These are phyloP conservation scores for Protophormia terraenovae DNA, from an alignment of 2,888 invertebrate species.

Conservation along the genomic window DNA sequence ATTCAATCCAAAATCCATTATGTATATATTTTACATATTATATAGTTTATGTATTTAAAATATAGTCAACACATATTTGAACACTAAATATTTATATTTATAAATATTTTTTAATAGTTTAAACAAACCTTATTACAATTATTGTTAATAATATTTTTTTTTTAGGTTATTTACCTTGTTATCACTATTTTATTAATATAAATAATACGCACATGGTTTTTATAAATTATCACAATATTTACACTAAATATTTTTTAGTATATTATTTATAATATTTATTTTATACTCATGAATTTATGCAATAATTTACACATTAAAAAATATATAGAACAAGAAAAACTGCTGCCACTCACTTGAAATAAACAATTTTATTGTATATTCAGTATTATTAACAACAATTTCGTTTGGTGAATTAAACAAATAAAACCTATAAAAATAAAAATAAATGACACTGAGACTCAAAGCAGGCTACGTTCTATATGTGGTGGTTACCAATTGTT, in stretches of 20 bases:
- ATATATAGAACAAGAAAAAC: neutral
- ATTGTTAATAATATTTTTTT: neutral
- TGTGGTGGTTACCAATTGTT: constrained; percentile 16
- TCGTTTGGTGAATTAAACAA: neutral
- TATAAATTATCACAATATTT: constrained; percentile 1
- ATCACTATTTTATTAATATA: constrained; percentile 3
- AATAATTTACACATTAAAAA: constrained; percentile 5
- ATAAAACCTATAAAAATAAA: constrained; percentile 11
- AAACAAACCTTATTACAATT: no score
- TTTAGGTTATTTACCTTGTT: constrained; percentile 3
- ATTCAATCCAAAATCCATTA: no score
- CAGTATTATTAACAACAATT: constrained; percentile 46
- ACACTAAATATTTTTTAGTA: neutral
- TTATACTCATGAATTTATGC: neutral
- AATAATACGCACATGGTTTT: neutral
- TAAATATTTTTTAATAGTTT: neutral
- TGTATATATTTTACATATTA: no score
- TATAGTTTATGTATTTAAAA: no score
- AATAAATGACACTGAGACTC: neutral
- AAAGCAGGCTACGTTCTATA: neutral
- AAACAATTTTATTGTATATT: constrained; percentile 9
- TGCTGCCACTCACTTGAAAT: constrained; percentile 14
- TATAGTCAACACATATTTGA: neutral
- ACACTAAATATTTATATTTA: neutral
- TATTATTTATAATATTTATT: neutral